These are phyloP conservation scores for Chrysomela aeneicollis DNA, from an alignment of 2,888 invertebrate genomes.

Conservation along the genomic window DNA sequence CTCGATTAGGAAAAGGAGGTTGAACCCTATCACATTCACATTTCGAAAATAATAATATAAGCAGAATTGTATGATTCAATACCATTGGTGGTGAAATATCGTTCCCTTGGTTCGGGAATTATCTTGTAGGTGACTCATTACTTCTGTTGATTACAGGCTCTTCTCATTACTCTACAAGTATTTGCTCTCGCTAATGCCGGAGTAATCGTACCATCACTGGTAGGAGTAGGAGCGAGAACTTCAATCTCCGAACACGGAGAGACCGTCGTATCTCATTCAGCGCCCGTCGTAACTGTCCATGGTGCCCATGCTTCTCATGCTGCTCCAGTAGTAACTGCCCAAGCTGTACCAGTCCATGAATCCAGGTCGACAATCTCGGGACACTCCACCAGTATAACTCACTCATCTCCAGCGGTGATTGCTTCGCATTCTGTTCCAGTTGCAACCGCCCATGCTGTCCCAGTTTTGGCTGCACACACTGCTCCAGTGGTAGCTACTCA, in stretches of 20 bases:
- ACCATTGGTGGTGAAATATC: too few species aligned
- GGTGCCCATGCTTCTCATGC: not conserved
- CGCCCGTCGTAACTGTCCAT: conserved; percentile 2
- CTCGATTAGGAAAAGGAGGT: too few species aligned
- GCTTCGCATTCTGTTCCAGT: not conserved
- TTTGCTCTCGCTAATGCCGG: conserved; percentile 34
- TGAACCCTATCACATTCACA: too few species aligned
- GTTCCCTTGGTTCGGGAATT: too few species aligned
- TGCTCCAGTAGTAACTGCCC: conserved; percentile 10
- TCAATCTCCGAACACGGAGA: conserved; percentile 7
- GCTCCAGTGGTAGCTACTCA: too few species aligned
- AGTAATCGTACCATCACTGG: conserved; percentile 26
- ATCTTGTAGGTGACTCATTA: too few species aligned
- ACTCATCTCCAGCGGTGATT: not conserved
- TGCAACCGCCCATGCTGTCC: not conserved
- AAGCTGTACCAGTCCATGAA: not conserved
- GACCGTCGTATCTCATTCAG: conserved; percentile 12
- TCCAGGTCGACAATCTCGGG: conserved; percentile 3
- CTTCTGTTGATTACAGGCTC: conserved; percentile 17
- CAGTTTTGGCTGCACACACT: not conserved
- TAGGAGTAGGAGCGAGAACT: conserved; percentile 4
- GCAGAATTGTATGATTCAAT: too few species aligned
- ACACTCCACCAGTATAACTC: conserved; percentile 6
- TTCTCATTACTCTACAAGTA: conserved; percentile 28
- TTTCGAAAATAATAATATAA: too few species aligned